Base-by-base conservation (phyloP, 2,797 vertebrate genomes). In the Sebastes baramenuke region DNA sequence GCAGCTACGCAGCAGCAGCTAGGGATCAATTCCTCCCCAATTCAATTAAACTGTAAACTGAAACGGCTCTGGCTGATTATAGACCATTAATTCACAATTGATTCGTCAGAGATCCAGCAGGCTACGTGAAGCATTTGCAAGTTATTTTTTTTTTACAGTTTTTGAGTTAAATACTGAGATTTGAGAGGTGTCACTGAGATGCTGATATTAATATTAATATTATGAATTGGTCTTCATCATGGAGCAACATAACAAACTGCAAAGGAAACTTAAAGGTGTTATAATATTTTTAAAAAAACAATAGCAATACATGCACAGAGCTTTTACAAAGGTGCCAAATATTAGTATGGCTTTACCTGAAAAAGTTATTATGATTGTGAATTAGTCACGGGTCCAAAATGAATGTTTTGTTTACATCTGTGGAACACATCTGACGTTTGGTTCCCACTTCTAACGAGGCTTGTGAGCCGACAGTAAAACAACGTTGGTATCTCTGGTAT, bases 31-130 rank as follows among this genome's bases (percentile, higher is more conserved):
- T 86, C 77, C 64, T 66, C n/a, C 7, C 60, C 55, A 77, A 78
- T 80, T 79, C 49, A 88, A 84, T 89, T 86, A 67, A 74, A 83
- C n/a, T 70, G 83, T 84, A 82, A 87, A 83, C 52, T 67, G 78
- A 91, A 79, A 66, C 72, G 16, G 60, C 56, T 67, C 36, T 74
- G 36, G 49, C 38, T 77, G 66, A 84, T 78, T 72, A 65, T 32
- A 59, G 42, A 73, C 36, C 38, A 34, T 64, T 60, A 30, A 60
- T 16, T 56, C 52, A 72, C 27, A 22, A 22, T 18, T 68, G 46
- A 61, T 61, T 75, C 46, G 54, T 25, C 69, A 16, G 5, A 11
- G 22, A 64, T 20, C 12, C 16, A 46, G 16, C 42, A 46, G 16
- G 34, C 20, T 59, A 30, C n/a, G 1, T 8, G 42, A 65, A 52